Percentiles rank a stretch among this genome's conserved stretches.
phyloP scores from a whole-genome alignment of 37 sponge, comb jelly and placozoan genomes.

The Chondrosia reniformis region DNA sequence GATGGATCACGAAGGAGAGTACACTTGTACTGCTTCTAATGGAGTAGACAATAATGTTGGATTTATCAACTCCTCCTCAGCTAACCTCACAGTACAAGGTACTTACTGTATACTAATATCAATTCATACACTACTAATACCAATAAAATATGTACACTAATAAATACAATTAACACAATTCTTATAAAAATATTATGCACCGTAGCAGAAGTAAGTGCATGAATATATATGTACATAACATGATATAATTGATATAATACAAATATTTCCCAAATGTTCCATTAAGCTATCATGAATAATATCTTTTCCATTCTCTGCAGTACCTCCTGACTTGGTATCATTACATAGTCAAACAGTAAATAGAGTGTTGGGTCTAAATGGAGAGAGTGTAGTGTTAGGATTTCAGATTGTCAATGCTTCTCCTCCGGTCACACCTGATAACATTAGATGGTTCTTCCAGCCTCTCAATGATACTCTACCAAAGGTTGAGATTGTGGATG shows the following conservation, averaged over 20 bases:
- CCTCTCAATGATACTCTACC: not conserved
- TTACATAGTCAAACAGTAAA: not conserved
- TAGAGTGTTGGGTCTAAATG: slow-evolving; percentile 31
- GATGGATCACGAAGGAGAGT: slow-evolving; percentile 5
- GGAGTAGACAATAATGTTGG: slow-evolving; percentile 27
- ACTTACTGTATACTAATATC: too few species aligned
- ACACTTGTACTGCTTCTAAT: slow-evolving; percentile 30
- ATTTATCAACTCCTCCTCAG: slow-evolving; percentile 39
- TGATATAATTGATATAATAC: too few species aligned
- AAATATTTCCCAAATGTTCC: too few species aligned
- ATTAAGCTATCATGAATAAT: too few species aligned
- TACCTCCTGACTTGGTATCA: slow-evolving; percentile 50
- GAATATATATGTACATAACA: too few species aligned
- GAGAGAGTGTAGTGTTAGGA: not conserved
- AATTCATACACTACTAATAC: too few species aligned
- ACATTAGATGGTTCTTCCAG: slow-evolving; percentile 40
- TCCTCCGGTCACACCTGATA: slow-evolving; percentile 30
- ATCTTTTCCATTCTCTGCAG: slow-evolving; percentile 22
- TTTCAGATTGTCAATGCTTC: slow-evolving; percentile 43
- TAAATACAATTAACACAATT: too few species aligned
- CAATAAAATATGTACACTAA: too few species aligned
- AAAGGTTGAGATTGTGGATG: not conserved
- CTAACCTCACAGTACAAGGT: slow-evolving; percentile 49
- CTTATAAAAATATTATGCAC: too few species aligned
- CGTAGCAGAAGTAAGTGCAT: too few species aligned